A percentile compares a stretch with the other conserved stretches of the same genome.
phyloP scores from a whole-genome alignment of 1,140 invertebrate species.

The Cardiocondyla obscurior region DNA sequence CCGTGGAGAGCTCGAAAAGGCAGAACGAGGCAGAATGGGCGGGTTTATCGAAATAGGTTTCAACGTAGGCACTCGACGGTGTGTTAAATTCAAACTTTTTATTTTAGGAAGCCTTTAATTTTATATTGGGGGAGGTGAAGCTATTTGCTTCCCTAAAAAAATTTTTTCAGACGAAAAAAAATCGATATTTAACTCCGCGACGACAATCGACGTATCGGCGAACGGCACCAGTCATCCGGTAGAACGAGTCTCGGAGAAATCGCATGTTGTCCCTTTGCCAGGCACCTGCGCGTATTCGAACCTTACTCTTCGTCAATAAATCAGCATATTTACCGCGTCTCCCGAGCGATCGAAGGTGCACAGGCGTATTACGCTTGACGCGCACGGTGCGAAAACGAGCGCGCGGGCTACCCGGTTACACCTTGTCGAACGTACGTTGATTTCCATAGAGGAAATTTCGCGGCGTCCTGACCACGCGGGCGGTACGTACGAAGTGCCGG shows the following conservation, averaged over 20 bases:
- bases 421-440: constrained; percentile 64
- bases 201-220: constrained; percentile 9
- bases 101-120: neutral
- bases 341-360: constrained; percentile 31
- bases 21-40: neutral
- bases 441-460: constrained; percentile 69
- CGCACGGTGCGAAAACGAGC: constrained; percentile 44
- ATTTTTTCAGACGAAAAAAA: neutral
- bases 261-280: neutral
- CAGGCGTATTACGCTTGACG: neutral
- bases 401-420: constrained; percentile 40
- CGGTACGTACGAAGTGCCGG: constrained; percentile 56
- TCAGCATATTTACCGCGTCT: constrained; percentile 40
- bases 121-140: neutral
- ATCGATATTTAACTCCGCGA: neutral
- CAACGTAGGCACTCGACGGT: too few species aligned
- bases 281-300: neutral
- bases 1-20: neutral
- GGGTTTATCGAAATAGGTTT: neutral
- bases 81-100: neutral
- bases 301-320: constrained; percentile 41
- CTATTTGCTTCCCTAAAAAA: too few species aligned
- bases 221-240: neutral
- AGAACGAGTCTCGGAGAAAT: constrained; percentile 10
- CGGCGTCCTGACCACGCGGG: constrained; percentile 34